Evolutionary conservation across 2,888 invertebrate genomes (phyloP), one percentile per base, ranked within the genome.

Genomic region (Chrysina gloriosa): DNA sequence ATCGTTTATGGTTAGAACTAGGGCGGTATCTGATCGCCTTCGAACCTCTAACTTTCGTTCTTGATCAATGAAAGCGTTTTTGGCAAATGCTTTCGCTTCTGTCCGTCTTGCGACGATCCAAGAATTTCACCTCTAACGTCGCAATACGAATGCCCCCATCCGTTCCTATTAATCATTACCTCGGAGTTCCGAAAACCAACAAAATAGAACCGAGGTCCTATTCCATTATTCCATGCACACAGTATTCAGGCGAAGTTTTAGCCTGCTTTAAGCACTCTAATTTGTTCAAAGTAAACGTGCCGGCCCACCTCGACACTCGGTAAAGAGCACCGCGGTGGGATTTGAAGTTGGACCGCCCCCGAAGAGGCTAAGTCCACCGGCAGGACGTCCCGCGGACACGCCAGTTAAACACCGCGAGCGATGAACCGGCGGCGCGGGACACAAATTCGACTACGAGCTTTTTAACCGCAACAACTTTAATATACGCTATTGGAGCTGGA

Each of bases 401-500:
- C 42, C 42, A 42, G 65, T 72, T 66, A 29, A 61, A 69, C 74
- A 74, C 42, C 42, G 50, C 50, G 50, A 50, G 29, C 50, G 27
- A 29, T 27, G 27, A 50, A 88, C 86, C 86, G 86, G 87, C 42
- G 42, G 42, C 42, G 19, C 19, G 42, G 65, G 70, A 73, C 71
- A 66, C 71, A 69, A 66, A 74, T 88, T 86, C 76, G 73, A 77
- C n/a, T n/a, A n/a, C 74, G 77, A 78, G 75, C 75, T 77, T 76
- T 77, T 77, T 73, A 88, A 87, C 86, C 86, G 87, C 88, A 89
- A 86, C 88, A 90, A 89, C 86, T 87, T 88, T 88, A n/a, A 87
- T 89, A 89, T 88, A 88, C 86, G 85, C 86, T 87, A 84, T 86
- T 85, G 85, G 87, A 89, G 88, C 88, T 89, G 88, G 88, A 88